These are phyloP conservation scores for Tapirus terrestris DNA, from an alignment of 2,113 vertebrate genomes.

Conservation along the genomic window DNA sequence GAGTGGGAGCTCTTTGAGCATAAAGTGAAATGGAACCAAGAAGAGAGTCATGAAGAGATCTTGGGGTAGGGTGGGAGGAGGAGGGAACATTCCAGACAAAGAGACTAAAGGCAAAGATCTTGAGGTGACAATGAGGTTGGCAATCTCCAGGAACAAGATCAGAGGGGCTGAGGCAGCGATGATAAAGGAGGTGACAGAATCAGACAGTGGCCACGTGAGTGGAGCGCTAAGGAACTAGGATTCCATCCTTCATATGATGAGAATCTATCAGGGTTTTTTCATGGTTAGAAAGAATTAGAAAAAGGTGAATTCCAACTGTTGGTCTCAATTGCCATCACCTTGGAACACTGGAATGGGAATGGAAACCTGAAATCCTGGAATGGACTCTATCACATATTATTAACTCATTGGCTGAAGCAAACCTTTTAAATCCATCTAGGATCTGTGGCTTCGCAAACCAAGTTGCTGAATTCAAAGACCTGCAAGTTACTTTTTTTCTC, in stretches of 20 bases:
- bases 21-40: background rate
- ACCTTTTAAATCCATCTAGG: background rate
- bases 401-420: background rate
- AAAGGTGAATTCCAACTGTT: background rate
- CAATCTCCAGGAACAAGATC: background rate
- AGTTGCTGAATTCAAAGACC: background rate
- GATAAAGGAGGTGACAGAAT: background rate
- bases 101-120: background rate
- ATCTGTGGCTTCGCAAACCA: background rate
- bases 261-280: background rate
- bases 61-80: too few relatives aligned
- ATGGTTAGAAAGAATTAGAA: background rate
- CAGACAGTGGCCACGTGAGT: background rate
- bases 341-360: background rate
- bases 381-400: fast-evolving
- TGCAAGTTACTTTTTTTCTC: background rate
- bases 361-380: background rate
- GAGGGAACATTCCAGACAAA: background rate
- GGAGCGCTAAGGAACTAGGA: too few relatives aligned
- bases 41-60: background rate
- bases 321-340: background rate
- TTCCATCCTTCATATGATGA: too few relatives aligned
- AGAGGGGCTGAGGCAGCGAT: background rate
- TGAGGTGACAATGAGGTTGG: background rate
- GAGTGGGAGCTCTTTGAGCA: background rate